phyloP scores from a whole-genome alignment of 1,140 invertebrate species.

The Procambarus virginalis region DNA sequence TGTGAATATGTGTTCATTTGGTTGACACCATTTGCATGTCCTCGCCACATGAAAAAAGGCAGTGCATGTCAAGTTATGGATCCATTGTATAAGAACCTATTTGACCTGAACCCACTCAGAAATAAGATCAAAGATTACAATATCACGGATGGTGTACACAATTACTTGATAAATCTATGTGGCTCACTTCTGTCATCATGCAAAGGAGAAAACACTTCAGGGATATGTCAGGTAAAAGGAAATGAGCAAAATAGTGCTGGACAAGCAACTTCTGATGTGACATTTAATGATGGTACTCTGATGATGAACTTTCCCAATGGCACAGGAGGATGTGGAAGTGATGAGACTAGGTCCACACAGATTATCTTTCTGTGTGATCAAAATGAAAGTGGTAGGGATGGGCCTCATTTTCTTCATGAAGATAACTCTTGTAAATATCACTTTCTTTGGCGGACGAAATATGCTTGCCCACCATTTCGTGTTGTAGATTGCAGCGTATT shows the following conservation, averaged over 20 bases:
- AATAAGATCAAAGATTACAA: constrained; percentile 55
- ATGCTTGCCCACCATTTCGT: constrained; percentile 62
- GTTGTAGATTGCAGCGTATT: constrained; percentile 59
- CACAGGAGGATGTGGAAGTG: constrained; percentile 41
- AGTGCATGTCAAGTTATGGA: constrained; percentile 54
- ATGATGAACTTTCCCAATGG: constrained; percentile 64
- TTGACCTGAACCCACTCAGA: constrained; percentile 64
- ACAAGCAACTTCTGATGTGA: constrained; percentile 37
- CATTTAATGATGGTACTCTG: constrained; percentile 66
- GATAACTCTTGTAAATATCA: constrained; percentile 37
- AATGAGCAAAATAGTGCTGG: constrained; percentile 47
- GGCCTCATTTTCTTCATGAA: constrained; percentile 40
- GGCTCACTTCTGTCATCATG: constrained; percentile 59
- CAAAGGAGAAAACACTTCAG: constrained; percentile 27
- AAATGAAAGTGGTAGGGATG: constrained; percentile 52
- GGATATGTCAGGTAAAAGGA: constrained; percentile 45
- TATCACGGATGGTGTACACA: constrained; percentile 37
- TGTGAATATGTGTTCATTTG: constrained; percentile 67
- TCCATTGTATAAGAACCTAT: constrained; percentile 58
- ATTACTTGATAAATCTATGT: constrained; percentile 67
- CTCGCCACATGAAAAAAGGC: constrained; percentile 43
- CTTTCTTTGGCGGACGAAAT: constrained; percentile 59
- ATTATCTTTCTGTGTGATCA: constrained; percentile 68
- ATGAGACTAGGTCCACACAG: constrained; percentile 34
- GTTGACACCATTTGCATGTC: constrained; percentile 66